A percentile compares a stretch with the other conserved stretches of the same genome.
Evolutionary conservation across 2,888 invertebrate species (phyloP).

Genomic region (Idaea biselata): DNA sequence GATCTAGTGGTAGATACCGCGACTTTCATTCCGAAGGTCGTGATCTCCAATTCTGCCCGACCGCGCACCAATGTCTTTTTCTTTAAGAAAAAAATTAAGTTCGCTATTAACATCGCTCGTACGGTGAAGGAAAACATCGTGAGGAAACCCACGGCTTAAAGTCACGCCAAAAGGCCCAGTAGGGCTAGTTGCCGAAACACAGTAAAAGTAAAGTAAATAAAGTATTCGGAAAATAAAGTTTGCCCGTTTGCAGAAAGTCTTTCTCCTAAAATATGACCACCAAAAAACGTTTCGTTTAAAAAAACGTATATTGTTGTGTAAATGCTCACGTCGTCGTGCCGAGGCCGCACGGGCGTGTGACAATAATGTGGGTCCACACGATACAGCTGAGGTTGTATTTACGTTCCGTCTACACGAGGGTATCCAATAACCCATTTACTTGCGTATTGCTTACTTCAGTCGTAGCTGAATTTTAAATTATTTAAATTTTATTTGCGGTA

Average conservation of each 20-base stretch:
- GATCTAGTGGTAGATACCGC: no score
- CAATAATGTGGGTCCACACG: slow-evolving; percentile 1
- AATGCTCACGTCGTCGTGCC: neutral
- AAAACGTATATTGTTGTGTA: neutral
- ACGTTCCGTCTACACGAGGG: neutral
- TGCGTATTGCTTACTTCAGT: neutral
- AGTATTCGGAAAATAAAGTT: no score
- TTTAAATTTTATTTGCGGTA: neutral
- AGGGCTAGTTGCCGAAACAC: no score
- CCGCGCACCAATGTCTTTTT: no score
- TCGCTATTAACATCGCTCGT: no score
- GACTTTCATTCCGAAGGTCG: no score
- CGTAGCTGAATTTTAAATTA: neutral
- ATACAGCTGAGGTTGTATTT: slow-evolving; percentile 1
- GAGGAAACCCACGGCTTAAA: no score
- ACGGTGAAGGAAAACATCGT: no score
- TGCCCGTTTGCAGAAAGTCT: neutral
- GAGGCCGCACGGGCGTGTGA: neutral
- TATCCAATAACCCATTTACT: neutral
- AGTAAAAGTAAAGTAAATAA: no score
- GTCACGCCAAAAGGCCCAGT: no score
- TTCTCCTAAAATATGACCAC: neutral
- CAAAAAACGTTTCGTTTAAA: neutral
- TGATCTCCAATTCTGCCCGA: no score
- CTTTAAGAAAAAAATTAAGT: no score